Percentiles rank a stretch among this genome's conserved stretches.
Evolutionary conservation across 2,113 vertebrate genomes (phyloP).

Genomic region (Burhinus bistriatus): DNA sequence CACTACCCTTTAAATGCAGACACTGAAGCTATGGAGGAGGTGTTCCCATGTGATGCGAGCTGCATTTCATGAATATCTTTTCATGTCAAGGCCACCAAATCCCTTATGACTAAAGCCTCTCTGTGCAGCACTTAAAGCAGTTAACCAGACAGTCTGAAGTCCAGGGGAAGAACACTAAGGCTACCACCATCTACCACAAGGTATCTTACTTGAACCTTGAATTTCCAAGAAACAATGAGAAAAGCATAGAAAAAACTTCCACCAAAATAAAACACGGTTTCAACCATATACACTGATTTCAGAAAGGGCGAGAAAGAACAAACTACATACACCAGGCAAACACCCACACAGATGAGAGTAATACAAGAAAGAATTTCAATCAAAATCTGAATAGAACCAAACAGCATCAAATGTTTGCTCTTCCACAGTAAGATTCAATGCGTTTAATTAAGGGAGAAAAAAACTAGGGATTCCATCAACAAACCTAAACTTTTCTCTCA

Average conservation of each 20-base stretch:
- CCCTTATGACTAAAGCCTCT: not conserved
- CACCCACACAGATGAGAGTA: not conserved
- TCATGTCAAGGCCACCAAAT: not conserved
- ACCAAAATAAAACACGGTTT: not conserved
- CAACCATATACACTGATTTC: not conserved
- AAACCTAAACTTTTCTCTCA: not conserved
- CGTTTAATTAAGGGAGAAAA: not conserved
- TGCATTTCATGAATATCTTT: not conserved
- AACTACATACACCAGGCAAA: not conserved
- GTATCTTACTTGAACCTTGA: not conserved
- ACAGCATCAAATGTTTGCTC: not conserved
- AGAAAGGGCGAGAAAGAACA: not conserved
- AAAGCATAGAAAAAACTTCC: not conserved
- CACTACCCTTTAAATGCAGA: not conserved
- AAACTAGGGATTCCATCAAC: not conserved
- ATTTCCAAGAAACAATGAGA: not conserved
- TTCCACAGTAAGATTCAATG: not conserved
- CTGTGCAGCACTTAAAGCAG: not conserved
- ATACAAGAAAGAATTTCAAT: not conserved
- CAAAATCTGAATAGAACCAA: not conserved
- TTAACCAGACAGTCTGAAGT: not conserved
- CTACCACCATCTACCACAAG: too few relatives aligned
- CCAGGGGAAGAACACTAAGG: not conserved
- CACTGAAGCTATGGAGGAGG: not conserved
- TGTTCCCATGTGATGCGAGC: not conserved